These are phyloP conservation scores for Dryadula phaetusa DNA, from an alignment of 2,888 invertebrate species.

Conservation along the genomic window DNA sequence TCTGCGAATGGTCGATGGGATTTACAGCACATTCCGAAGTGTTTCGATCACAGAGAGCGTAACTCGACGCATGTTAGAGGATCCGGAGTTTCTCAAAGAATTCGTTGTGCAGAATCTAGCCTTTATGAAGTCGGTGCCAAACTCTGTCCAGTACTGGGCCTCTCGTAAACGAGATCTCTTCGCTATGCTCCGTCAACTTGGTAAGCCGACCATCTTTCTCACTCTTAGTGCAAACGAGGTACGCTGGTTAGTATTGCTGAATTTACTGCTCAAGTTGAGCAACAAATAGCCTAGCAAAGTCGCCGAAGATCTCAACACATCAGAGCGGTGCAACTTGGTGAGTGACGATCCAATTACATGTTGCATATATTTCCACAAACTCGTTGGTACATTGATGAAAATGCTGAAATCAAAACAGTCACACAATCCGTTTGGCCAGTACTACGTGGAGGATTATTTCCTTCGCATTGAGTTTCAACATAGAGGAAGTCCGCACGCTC, in stretches of 20 bases:
- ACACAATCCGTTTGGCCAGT: conserved; percentile 51
- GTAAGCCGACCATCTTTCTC: conserved; percentile 55
- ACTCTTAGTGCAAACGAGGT: conserved; percentile 65
- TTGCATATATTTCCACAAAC: conserved; percentile 54
- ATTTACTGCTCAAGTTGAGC: conserved; percentile 56
- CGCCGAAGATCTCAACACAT: conserved; percentile 48
- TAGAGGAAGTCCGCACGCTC: conserved; percentile 62
- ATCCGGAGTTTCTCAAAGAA: conserved; percentile 54
- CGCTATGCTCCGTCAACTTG: conserved; percentile 57
- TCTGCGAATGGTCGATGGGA: conserved; percentile 26
- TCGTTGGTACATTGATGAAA: conserved; percentile 51
- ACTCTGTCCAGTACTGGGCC: conserved; percentile 62
- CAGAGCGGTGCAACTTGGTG: conserved; percentile 46
- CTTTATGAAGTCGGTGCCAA: conserved; percentile 53
- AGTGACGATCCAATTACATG: conserved; percentile 56
- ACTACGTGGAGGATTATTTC: conserved; percentile 52
- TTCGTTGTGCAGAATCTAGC: conserved; percentile 48
- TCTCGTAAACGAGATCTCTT: conserved; percentile 55
- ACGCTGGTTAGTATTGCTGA: conserved; percentile 57
- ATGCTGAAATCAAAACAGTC: conserved; percentile 51
- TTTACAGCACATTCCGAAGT: not conserved
- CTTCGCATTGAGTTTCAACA: conserved; percentile 62
- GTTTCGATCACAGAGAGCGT: conserved; percentile 44
- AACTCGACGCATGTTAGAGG: conserved; percentile 53
- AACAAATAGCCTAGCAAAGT: conserved; percentile 49